A percentile compares a stretch with the other conserved stretches of the same genome.
Conservation (phyloP, 2,113 vertebrate genomes). For the Chaetops frenatus region DNA sequence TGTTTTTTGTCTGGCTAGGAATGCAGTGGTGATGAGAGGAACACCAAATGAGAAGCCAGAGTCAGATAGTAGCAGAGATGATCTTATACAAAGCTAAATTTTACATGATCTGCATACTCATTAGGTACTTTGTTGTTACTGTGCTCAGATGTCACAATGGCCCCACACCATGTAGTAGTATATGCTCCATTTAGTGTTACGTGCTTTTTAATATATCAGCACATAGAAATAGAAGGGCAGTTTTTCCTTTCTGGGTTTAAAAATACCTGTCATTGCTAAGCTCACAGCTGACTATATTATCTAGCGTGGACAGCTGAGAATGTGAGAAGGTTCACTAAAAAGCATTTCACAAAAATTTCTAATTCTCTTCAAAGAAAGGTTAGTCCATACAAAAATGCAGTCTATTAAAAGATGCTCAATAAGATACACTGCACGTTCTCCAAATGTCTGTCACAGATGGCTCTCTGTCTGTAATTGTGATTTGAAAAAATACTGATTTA, state of each 20-base stretch:
- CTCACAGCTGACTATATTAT: background rate
- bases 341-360: background rate
- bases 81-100: background rate
- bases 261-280: background rate
- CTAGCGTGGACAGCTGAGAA: background rate
- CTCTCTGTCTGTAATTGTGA: slow-evolving; percentile 21
- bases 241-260: background rate
- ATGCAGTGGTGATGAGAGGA: background rate
- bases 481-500: slow-evolving; percentile 34
- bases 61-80: background rate
- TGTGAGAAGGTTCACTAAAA: background rate
- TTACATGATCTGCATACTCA: background rate
- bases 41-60: background rate
- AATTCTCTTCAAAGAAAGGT: background rate
- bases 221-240: background rate
- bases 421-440: background rate
- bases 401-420: slow-evolving; percentile 38
- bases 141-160: background rate
- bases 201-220: background rate
- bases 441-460: slow-evolving; percentile 48
- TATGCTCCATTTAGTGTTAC: background rate
- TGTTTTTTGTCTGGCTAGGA: background rate
- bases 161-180: background rate
- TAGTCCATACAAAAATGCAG: background rate
- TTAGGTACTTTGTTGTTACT: background rate